Evolutionary conservation across 2,113 vertebrate species (phyloP).

Genomic region (Prionailurus viverrinus): DNA sequence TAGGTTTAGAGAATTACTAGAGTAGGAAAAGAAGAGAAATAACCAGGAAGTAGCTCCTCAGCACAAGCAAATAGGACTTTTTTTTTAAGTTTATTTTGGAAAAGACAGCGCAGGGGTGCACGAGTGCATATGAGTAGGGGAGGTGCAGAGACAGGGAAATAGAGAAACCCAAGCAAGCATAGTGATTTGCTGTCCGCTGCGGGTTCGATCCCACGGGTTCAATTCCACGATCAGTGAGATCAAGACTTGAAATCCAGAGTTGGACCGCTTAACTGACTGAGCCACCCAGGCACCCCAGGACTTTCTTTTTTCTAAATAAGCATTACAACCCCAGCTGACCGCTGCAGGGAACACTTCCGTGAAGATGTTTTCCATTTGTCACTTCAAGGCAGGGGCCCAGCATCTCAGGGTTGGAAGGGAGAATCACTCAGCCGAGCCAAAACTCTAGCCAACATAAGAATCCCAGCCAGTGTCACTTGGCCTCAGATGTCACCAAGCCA

Average conservation of each 20-base stretch:
- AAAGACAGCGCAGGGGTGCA: no score
- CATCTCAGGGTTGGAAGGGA: not conserved
- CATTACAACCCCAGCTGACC: not conserved
- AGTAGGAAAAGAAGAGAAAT: not conserved
- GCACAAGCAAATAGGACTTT: not conserved
- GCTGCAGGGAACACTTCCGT: not conserved
- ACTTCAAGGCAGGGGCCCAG: not conserved
- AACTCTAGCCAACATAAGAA: not conserved
- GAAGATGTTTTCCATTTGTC: not conserved
- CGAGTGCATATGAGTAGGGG: no score
- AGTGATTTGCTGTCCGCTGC: no score
- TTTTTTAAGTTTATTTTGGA: not conserved
- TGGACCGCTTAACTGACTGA: no score
- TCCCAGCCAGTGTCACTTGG: not conserved
- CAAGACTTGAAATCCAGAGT: no score
- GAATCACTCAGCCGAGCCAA: not conserved
- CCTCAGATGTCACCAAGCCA: constrained; percentile 12
- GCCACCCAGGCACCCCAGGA: no score
- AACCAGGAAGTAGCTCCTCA: not conserved
- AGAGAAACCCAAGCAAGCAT: no score
- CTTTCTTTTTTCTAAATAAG: not conserved
- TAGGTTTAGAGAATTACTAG: not conserved
- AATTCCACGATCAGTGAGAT: no score
- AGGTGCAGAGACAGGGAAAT: no score
- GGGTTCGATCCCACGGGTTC: no score